Evolutionary conservation across 2,113 vertebrate species (phyloP).

Genomic region (Phocoena sinus): DNA sequence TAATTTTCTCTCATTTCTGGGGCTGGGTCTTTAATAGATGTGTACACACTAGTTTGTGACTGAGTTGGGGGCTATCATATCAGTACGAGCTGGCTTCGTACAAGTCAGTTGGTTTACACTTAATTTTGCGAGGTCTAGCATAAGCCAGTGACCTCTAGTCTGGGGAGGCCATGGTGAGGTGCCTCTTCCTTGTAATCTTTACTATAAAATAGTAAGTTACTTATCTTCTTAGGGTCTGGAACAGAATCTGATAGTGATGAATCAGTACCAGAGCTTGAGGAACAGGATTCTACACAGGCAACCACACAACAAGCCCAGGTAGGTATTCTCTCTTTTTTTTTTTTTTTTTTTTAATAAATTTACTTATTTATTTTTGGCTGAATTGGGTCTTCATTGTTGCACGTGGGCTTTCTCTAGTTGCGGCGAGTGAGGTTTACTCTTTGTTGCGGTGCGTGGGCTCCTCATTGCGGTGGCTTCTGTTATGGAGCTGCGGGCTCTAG

Average conservation of each 20-base stretch:
- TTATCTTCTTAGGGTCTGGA: constrained; percentile 89
- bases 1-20: constrained; percentile 11
- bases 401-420: too few relatives aligned
- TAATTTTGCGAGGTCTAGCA: constrained; percentile 26
- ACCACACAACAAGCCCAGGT: constrained; percentile 98
- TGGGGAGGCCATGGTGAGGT: not conserved
- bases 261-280: constrained; percentile 97
- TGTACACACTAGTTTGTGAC: constrained; percentile 11
- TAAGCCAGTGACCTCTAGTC: not conserved
- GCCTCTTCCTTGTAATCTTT: not conserved
- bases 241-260: constrained; percentile 99
- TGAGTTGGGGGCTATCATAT: not conserved
- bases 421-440: too few relatives aligned
- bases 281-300: constrained; percentile 96
- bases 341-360: too few relatives aligned
- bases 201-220: not conserved
- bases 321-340: not conserved
- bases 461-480: too few relatives aligned
- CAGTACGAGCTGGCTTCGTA: not conserved
- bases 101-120: constrained; percentile 10
- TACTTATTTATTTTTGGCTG: too few relatives aligned
- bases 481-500: too few relatives aligned
- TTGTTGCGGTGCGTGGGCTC: too few relatives aligned
- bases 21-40: constrained; percentile 24
- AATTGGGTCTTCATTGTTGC: too few relatives aligned